Evolutionary conservation across 1,140 invertebrate species (phyloP), one percentile per base, ranked within the genome.

Genomic region (Drosophila willistoni): DNA sequence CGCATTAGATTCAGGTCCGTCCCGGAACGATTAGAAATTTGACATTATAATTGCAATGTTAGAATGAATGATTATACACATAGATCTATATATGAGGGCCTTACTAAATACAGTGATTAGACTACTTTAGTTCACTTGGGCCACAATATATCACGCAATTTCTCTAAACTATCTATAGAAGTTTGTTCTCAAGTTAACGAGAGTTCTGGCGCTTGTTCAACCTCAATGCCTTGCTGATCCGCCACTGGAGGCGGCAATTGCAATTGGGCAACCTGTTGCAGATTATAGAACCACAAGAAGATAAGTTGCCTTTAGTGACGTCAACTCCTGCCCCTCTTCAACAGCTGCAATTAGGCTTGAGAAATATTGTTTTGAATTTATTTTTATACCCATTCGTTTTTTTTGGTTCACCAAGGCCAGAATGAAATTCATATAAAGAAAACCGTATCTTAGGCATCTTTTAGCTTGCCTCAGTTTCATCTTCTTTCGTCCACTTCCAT

Each of bases 231-330:
- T 29, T 7, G 29, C 36, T 13, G 10, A 39, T 13, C 36, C 36
- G 36, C 36, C 36, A 39, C 36, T 39, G 36, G 36, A 29, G 2
- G 33, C 54, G 62, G 51, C 44, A 79, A 80, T 67, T 84, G 81
- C 68, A 85, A 79, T 86, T 82, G 69, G 68, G 79, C 65, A 87
- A 86, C 83, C 73, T 82, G 71, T 79, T 81, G 78, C 79, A 64
- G 36, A 54, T 51, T 51, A 51, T 51, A 51, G 44, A 51, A 51
- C 44, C 44, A 51, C 44, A 47, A 51, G 73, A 36, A 36, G 59
- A 14, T 14, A 12, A 12, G n/a, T 29, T 9, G 10, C 62, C 51
- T n/a, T n/a, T 33, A 12, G 33, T 86, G 82, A 79, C 82, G 82
- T 79, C 83, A 86, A 39, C 55, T 19, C 44, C 29, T 7, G 29